These are phyloP conservation scores for Echiichthys vipera DNA, from an alignment of 2,797 vertebrate species.

Conservation along the genomic window DNA sequence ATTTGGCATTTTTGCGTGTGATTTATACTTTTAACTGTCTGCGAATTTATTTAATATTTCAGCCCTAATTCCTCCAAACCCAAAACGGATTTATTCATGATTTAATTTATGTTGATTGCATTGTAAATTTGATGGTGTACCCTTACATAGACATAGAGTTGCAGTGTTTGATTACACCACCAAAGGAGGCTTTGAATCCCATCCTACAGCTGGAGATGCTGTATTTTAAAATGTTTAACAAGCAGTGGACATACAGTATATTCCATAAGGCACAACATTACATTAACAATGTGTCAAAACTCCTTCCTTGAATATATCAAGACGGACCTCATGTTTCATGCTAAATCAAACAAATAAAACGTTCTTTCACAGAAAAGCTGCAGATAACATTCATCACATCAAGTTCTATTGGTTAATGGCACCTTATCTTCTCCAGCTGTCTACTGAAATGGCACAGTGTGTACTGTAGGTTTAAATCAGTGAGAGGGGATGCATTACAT, in stretches of 20 bases:
- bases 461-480: constrained; percentile 16
- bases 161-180: not conserved
- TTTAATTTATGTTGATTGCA: not conserved
- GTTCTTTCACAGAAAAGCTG: constrained; percentile 18
- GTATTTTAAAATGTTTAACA: constrained; percentile 14
- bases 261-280: not conserved
- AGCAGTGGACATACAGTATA: constrained; percentile 7
- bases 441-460: not conserved
- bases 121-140: not conserved
- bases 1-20: not conserved
- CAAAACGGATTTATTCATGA: not conserved
- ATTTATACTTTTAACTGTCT: not conserved
- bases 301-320: constrained; percentile 8
- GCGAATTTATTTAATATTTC: not conserved
- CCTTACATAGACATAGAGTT: not conserved
- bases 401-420: constrained; percentile 12
- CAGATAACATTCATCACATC: constrained; percentile 29
- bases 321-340: not conserved
- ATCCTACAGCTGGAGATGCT: not conserved
- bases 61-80: not conserved
- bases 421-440: constrained; percentile 24
- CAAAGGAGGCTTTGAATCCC: not conserved
- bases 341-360: constrained; percentile 27
- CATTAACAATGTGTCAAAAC: constrained; percentile 1
- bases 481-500: constrained; percentile 9